phyloP scores from a whole-genome alignment of 2,888 invertebrate species.

The Prosapia bicincta region DNA sequence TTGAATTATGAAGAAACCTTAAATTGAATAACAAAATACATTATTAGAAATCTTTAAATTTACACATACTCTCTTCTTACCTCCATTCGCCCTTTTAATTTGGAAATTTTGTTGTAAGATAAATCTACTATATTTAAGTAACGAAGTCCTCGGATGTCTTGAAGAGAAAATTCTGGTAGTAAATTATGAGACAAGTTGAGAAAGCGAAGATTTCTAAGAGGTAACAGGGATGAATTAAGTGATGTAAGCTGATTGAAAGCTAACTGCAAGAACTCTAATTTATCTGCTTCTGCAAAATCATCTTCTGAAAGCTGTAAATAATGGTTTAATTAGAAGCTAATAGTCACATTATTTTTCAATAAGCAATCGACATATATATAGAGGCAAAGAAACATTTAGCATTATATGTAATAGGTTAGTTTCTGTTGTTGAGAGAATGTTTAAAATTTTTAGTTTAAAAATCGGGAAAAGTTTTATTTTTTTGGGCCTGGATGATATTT shows the following conservation, averaged over 20 bases:
- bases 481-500: too few species aligned
- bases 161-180: slow-evolving; percentile 72
- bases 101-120: slow-evolving; percentile 69
- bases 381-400: too few species aligned
- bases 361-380: too few species aligned
- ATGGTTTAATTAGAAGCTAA: background rate
- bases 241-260: slow-evolving; percentile 68
- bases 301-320: slow-evolving; percentile 61
- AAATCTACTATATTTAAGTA: slow-evolving; percentile 69
- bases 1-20: too few species aligned
- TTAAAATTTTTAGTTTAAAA: too few species aligned
- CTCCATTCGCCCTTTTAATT: slow-evolving; percentile 62
- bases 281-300: slow-evolving; percentile 69
- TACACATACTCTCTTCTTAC: slow-evolving; percentile 46
- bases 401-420: too few species aligned
- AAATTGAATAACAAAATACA: too few species aligned
- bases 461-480: too few species aligned
- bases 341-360: too few species aligned
- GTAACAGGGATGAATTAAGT: slow-evolving; percentile 68
- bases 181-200: slow-evolving; percentile 74
- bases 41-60: too few species aligned
- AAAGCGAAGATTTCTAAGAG: slow-evolving; percentile 61
- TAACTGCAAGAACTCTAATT: slow-evolving; percentile 65
- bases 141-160: slow-evolving; percentile 71
- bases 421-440: too few species aligned